Evolutionary conservation across 1,140 invertebrate genomes (phyloP), one percentile per base, ranked within the genome.

Genomic region (Drosophila sechellia): DNA sequence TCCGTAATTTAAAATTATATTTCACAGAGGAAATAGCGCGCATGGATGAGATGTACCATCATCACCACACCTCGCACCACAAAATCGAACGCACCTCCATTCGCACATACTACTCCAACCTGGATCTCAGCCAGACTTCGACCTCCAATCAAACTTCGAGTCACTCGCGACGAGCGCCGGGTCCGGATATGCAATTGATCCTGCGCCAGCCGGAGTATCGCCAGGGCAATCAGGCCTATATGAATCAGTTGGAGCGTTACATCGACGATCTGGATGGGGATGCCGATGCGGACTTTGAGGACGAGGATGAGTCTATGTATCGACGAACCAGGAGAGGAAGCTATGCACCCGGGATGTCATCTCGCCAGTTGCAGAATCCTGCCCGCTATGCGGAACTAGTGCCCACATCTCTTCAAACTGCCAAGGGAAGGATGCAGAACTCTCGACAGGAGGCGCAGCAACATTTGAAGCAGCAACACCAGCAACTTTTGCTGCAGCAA

Each of bases 1-100:
- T 8, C 27, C 1, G 31, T 31, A 37, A 4, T n/a, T 15, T 1
- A 4, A 27, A 3, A 15, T 4, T 22, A 11, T 12, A 2, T 34
- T 1, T 17, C 8, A 27, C 65, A 95, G 95, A 95, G 92, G 95
- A 95, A 93, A 93, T 95, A 77, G 93, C 94, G 15, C 93, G 93
- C 74, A 92, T 95, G 65, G 93, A 93, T 68, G 93, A 93, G 72
- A 83, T 92, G 74, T 90, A 91, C 61, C 81, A 83, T 43, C 83
- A 90, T 61, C 85, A 90, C 37, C 81, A 81, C 52, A 85, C 90
- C 25, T 90, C 90, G 52, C 78, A 87, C 68, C 86, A 90, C 50
- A 84, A 91, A 64, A 83, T 91, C 37, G 90, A 92, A 48, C 91
- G 91, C 79, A 92, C 91, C 55, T 92, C 91, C 53, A 92, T 92